Evolutionary conservation across 1,140 invertebrate genomes (phyloP).

Genomic region (Ips nitidus): DNA sequence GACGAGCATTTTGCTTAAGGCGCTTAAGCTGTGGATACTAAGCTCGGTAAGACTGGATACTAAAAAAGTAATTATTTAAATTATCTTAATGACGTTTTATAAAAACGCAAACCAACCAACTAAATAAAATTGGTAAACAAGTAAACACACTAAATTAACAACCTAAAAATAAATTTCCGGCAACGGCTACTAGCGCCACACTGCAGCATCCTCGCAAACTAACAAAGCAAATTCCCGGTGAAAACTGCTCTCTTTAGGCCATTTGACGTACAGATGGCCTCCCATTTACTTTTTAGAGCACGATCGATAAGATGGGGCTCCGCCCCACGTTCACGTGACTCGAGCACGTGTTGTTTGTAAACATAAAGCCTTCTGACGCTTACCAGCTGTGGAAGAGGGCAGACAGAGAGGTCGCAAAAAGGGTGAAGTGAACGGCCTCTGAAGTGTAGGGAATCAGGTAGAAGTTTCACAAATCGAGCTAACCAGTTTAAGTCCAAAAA

Average conservation of each 20-base stretch:
- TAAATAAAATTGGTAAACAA: too few relatives aligned
- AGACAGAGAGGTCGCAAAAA: background rate
- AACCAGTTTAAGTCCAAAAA: too few relatives aligned
- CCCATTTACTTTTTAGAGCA: constrained; percentile 26
- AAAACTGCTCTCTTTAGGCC: constrained; percentile 22
- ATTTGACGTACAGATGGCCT: constrained; percentile 32
- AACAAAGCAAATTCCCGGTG: constrained; percentile 21
- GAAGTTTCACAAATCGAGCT: too few relatives aligned
- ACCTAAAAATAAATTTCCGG: too few relatives aligned
- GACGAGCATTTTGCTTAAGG: too few relatives aligned
- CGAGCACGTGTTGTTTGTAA: constrained; percentile 32
- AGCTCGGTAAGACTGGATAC: too few relatives aligned
- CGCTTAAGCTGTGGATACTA: too few relatives aligned
- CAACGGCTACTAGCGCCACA: constrained; percentile 6
- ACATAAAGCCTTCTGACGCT: constrained; percentile 19
- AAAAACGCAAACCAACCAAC: too few relatives aligned
- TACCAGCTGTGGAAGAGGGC: constrained; percentile 5
- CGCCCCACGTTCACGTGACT: constrained; percentile 27
- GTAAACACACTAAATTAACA: too few relatives aligned
- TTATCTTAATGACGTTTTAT: too few relatives aligned
- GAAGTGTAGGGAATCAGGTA: background rate
- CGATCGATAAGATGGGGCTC: constrained; percentile 25
- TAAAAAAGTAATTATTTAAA: too few relatives aligned
- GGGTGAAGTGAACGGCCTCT: constrained; percentile 11
- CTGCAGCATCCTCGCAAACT: constrained; percentile 11